Evolutionary conservation across 2,797 vertebrate genomes (phyloP), one percentile per base, ranked within the genome.

Genomic region (Sebastes reedi): DNA sequence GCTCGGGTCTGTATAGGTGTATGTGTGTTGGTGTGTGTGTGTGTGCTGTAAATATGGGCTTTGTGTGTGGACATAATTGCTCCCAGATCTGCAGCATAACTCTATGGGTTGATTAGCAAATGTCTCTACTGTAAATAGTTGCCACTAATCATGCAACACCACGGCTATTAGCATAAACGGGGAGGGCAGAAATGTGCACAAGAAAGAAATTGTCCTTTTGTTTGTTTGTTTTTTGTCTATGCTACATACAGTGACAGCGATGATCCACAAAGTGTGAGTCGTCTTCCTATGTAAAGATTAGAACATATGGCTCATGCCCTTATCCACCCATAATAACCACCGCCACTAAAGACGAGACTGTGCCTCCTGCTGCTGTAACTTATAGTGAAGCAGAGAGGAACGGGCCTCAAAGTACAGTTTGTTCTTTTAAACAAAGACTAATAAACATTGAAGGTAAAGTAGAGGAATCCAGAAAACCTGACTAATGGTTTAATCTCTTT

Each of bases 91-190:
- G 88, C 88, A 80, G 86, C 92, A 94, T 92, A 95, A 94, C 89
- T 95, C 92, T 84, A 87, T 80, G 79, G 90, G 91, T 94, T 96
- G 94, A 96, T 96, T 95, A 96, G 94, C 90, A 91, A 94, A 95
- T 77, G 94, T 93, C 94, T 93, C 90, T 95, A 95, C 94, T 94
- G 95, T 95, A 96, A 95, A 95, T 93, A 95, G 90, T 93, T 88
- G 90, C 90, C 91, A 94, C 92, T 95, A 96, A 96, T 96, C 95
- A 95, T 88, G 80, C 84, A 80, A 91, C 83, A 82, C 87, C 82
- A 79, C 66, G 29, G 77, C 87, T 91, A 92, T 94, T 95, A 92
- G 91, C 88, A 92, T 86, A 89, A 87, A 79, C 2, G 67, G 67
- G 77, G 75, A 81, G 84, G 64, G 81, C 77, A 88, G 83, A 88